Evolutionary conservation across 1,140 invertebrate species (phyloP).

Genomic region (Armadillidium nasatum): DNA sequence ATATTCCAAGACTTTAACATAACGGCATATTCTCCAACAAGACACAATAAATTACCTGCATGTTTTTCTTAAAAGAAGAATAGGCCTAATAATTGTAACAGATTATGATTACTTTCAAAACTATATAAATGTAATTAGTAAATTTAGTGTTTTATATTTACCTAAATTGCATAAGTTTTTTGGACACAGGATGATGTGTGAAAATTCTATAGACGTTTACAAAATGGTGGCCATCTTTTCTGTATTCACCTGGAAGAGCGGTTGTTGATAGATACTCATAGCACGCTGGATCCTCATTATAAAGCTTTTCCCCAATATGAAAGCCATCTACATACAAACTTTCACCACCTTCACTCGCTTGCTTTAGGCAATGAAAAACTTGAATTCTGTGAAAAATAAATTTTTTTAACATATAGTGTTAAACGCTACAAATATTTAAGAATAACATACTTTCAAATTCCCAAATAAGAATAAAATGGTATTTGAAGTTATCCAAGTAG

Average conservation of each 20-base stretch:
- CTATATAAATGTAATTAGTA: too few species aligned
- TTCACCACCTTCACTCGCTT: slow-evolving; percentile 49
- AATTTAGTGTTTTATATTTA: slow-evolving; percentile 14
- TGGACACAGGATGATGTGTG: slow-evolving; percentile 21
- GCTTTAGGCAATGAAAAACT: slow-evolving; percentile 52
- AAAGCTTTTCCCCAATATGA: slow-evolving; percentile 48
- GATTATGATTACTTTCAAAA: too few species aligned
- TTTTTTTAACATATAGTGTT: too few species aligned
- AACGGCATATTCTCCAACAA: too few species aligned
- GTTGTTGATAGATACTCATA: slow-evolving; percentile 48
- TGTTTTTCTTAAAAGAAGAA: too few species aligned
- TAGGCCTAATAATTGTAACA: too few species aligned
- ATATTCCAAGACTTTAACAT: too few species aligned
- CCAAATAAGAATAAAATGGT: background rate
- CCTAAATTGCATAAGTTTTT: slow-evolving; percentile 24
- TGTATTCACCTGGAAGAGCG: slow-evolving; percentile 49
- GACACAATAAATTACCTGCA: too few species aligned
- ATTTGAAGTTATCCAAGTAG: background rate
- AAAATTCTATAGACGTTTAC: slow-evolving; percentile 23
- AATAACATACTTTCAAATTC: too few species aligned
- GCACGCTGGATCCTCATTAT: slow-evolving; percentile 44
- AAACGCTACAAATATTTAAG: background rate
- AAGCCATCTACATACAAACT: slow-evolving; percentile 53
- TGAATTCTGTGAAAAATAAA: slow-evolving; percentile 46
- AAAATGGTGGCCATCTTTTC: slow-evolving; percentile 32